Evolutionary conservation across 2,113 vertebrate species (phyloP).

Genomic region (Anser cygnoides): DNA sequence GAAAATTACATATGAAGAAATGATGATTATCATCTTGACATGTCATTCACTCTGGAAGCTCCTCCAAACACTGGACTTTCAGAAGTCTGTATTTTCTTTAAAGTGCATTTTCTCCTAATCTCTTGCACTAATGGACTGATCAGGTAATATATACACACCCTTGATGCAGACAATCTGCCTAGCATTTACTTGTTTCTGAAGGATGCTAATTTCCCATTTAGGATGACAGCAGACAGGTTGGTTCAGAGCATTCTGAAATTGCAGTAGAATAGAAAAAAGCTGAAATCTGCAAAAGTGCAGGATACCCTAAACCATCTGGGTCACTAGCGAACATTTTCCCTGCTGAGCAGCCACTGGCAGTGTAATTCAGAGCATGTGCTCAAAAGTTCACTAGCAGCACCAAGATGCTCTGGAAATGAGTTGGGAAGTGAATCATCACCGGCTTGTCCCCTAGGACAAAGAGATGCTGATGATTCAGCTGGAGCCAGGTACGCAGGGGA

Average conservation of each 20-base stretch:
- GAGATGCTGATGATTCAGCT: fast-evolving
- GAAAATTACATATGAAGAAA: not conserved
- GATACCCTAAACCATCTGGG: not conserved
- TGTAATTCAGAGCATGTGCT: not conserved
- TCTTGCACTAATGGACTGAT: no score
- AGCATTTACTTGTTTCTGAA: not conserved
- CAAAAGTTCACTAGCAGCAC: not conserved
- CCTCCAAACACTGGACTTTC: not conserved
- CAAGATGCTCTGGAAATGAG: not conserved
- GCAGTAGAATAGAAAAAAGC: fast-evolving
- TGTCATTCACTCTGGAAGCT: no score
- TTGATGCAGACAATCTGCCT: no score
- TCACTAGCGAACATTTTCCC: not conserved
- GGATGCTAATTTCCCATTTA: fast-evolving
- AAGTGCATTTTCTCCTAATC: not conserved
- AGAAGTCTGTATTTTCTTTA: fast-evolving
- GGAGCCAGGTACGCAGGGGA: not conserved
- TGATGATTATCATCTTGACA: not conserved
- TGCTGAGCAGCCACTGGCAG: not conserved
- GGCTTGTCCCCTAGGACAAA: not conserved
- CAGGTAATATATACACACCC: no score
- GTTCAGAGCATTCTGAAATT: not conserved
- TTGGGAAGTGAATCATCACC: not conserved
- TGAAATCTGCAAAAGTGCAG: not conserved
- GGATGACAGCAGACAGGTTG: not conserved